Evolutionary conservation across 2,113 vertebrate species (phyloP), one percentile per base, ranked within the genome.

Genomic region (Fregetta grallaria): DNA sequence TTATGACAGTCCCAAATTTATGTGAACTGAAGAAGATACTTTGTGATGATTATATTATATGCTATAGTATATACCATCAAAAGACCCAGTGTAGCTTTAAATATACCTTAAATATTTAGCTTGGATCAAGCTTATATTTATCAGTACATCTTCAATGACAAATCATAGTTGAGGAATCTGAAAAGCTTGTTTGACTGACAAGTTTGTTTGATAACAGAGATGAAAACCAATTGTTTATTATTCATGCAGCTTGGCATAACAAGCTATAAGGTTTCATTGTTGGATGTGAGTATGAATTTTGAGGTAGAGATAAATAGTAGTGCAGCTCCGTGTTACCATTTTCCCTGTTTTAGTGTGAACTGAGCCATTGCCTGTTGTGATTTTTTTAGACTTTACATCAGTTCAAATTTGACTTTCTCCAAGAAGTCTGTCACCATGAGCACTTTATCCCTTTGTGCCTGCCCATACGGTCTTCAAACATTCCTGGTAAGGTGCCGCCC

Each of bases 351-450:
- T 56, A 32, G 29, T 62, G 19, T 66, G 68, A 94, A 56, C 45
- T 78, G 63, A 86, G 26, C 66, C 42, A 18, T 63, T 61, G 44
- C 8, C 4, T 96, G n/a, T 96, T 90, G 15, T 85, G 94, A 52
- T 96, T 90, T 98, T 94, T 98, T 94, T 94, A 99, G 99, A 98
- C 97, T 59, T 96, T 99, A 93, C 99, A 98, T 91, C 99, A 99
- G 90, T 98, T 99, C 96, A 99, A 99, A 96, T 99, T 99, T 97
- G 99, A 99, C 76, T 99, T 99, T 96, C 98, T 99, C 83, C 98
- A 99, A 97, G 99, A 99, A 96, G 99, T 99, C 75, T 99, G 99
- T 91, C 99, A 99, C 92, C 98, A 99, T 8, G 99, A 99, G 90
- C 99, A 99, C 96, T 99, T 99, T 91, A 99, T 99, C 85, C 99